phyloP scores from a whole-genome alignment of 1,140 invertebrate genomes.

The Drosophila aff. region DNA sequence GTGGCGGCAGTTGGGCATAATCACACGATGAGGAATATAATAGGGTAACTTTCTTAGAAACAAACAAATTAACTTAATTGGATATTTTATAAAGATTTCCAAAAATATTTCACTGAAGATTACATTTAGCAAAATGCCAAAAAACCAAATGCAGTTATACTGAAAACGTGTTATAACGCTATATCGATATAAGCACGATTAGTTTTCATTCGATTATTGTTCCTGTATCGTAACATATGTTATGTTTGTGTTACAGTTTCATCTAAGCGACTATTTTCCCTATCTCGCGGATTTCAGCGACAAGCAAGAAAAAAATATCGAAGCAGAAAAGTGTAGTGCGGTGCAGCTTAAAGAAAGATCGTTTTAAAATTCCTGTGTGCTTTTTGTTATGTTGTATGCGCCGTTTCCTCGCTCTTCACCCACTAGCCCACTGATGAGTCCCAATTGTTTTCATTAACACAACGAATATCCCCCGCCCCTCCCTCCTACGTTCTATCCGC shows the following conservation, averaged over 20 bases:
- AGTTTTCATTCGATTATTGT: background rate
- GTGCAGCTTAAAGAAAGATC: background rate
- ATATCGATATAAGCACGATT: background rate
- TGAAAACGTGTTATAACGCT: background rate
- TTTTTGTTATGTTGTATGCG: slow-evolving; percentile 50
- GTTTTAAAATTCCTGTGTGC: too few relatives aligned
- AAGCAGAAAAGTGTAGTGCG: background rate
- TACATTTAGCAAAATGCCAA: background rate
- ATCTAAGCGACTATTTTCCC: too few relatives aligned
- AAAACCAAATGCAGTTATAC: background rate
- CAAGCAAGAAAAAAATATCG: background rate
- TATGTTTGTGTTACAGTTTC: slow-evolving; percentile 8
- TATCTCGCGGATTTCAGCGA: background rate
- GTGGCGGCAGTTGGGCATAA: too few relatives aligned
- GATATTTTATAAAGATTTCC: background rate
- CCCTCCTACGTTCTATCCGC: slow-evolving; percentile 1
- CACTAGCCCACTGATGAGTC: slow-evolving; percentile 61
- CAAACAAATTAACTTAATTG: too few relatives aligned
- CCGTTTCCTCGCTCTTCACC: slow-evolving; percentile 6
- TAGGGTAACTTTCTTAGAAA: too few relatives aligned
- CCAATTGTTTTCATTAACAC: slow-evolving; percentile 71
- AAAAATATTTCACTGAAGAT: background rate
- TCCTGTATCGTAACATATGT: background rate
- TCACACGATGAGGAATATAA: too few relatives aligned
- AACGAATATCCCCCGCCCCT: slow-evolving; percentile 2